Base-by-base conservation (phyloP, 2,113 vertebrate genomes). In the Vimba vimba region DNA sequence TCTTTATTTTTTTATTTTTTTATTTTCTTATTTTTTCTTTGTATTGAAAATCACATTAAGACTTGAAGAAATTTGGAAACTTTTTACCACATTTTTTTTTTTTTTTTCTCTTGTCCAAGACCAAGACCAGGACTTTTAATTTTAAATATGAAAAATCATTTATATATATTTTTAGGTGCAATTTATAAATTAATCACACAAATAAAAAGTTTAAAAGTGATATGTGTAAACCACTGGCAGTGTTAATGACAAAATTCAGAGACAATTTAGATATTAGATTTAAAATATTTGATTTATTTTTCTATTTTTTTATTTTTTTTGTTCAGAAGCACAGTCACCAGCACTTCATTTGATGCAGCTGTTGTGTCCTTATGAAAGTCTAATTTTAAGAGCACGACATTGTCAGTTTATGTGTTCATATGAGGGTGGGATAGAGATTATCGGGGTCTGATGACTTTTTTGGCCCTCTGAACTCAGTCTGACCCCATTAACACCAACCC, bases 401-500 rank as follows among this genome's bases (percentile, higher is more conserved):
- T 39, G 52, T 50, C 4, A 5, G 33, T 62, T 55, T 85, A 36
- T 47, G 25, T 57, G 47, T 13, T 47, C 71, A 21, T 36, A 45
- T 83, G 57, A 75, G 45, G 57, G 66, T 79, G 66, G 45, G 52
- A 43, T 55, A 19, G 71, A 39, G 39, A 27, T 86, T 83, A 66
- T 33, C 30, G 68, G 64, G 13, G 60, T 83, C 82, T 60, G 76
- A 89, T 88, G 77, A 78, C 71, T 77, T 82, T 73, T 81, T 74
- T n/a, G 55, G 64, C 50, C 43, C 52, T 45, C 47, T 88, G 84
- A 89, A 84, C 86, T 86, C 73, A 76, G 19, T 27, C 30, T 87
- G 86, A 87, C 84, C 86, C 73, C 23, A 77, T 12, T 79, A 59
- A 85, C 83, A 77, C 83, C 75, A 74, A 87, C 76, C 59, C 52